Evolutionary conservation across 2,888 invertebrate species (phyloP).

Genomic region (Dorcus hopei): DNA sequence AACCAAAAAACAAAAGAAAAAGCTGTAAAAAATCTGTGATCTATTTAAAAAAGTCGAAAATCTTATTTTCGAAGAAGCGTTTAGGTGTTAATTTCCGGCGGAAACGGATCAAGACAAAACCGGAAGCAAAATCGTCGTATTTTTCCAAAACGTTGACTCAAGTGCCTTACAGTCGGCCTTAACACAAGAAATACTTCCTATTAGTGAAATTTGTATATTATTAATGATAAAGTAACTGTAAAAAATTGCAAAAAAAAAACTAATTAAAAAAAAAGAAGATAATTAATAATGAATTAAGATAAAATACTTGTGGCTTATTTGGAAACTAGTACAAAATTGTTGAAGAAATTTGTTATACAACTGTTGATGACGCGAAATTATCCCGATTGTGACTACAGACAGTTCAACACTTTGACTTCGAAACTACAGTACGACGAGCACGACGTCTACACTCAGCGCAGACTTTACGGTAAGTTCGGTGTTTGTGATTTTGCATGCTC

Average conservation of each 20-base stretch:
- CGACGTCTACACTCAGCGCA: too few species aligned
- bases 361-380: slow-evolving; percentile 12
- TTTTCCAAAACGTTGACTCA: slow-evolving; percentile 48
- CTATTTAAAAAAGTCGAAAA: slow-evolving; percentile 29
- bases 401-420: background rate
- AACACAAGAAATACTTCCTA: slow-evolving; percentile 33
- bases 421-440: too few species aligned
- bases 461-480: too few species aligned
- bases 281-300: slow-evolving; percentile 26
- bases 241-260: slow-evolving; percentile 36
- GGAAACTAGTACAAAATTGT: slow-evolving; percentile 41
- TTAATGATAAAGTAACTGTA: slow-evolving; percentile 36
- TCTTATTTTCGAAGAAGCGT: slow-evolving; percentile 8
- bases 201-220: slow-evolving; percentile 46
- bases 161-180: slow-evolving; percentile 52
- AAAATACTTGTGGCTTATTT: slow-evolving; percentile 40
- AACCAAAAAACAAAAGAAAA: slow-evolving; percentile 3
- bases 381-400: slow-evolving; percentile 32
- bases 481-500: too few species aligned
- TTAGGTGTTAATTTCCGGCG: slow-evolving; percentile 16
- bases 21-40: slow-evolving; percentile 41
- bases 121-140: slow-evolving; percentile 30
- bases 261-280: slow-evolving; percentile 38
- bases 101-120: background rate
- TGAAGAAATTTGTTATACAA: slow-evolving; percentile 19